Percentiles rank a stretch among this genome's conserved stretches.
Conservation (phyloP, 2,113 vertebrate species). For the Xiphophorus maculatus region DNA sequence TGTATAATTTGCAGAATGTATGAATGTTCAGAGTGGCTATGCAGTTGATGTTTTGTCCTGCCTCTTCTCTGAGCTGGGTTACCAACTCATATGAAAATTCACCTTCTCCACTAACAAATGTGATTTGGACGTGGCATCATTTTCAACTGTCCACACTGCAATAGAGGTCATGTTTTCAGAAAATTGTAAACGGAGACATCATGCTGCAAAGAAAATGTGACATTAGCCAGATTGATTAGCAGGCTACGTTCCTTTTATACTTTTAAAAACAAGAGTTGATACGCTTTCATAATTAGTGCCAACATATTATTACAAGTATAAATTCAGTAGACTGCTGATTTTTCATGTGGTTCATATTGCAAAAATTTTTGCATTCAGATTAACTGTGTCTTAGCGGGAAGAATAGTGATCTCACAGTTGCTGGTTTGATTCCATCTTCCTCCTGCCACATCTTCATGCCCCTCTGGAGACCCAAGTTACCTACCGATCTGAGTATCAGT, state of each 20-base stretch:
- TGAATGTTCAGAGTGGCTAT: constrained; percentile 8
- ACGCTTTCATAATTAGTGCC: too few species aligned
- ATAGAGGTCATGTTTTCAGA: neutral
- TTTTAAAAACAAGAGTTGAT: neutral
- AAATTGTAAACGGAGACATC: too few species aligned
- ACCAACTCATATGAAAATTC: neutral
- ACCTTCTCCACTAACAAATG: constrained; percentile 2
- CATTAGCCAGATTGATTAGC: neutral
- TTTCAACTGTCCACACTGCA: neutral
- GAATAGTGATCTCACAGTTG: neutral
- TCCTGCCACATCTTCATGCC: neutral
- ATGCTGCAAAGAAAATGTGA: neutral
- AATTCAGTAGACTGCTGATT: neutral
- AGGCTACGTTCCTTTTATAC: neutral
- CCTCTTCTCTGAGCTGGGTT: neutral
- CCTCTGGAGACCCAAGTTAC: neutral
- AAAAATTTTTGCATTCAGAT: neutral
- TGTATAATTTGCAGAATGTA: constrained; percentile 20
- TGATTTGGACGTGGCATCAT: constrained; percentile 16
- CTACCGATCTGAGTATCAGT: neutral
- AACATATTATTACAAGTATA: too few species aligned
- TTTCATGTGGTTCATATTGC: neutral
- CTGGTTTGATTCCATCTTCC: neutral
- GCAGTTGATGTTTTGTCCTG: constrained; percentile 2
- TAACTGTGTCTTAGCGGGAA: neutral